phyloP scores from a whole-genome alignment of 2,113 vertebrate species.

The Ammospiza nelsoni region DNA sequence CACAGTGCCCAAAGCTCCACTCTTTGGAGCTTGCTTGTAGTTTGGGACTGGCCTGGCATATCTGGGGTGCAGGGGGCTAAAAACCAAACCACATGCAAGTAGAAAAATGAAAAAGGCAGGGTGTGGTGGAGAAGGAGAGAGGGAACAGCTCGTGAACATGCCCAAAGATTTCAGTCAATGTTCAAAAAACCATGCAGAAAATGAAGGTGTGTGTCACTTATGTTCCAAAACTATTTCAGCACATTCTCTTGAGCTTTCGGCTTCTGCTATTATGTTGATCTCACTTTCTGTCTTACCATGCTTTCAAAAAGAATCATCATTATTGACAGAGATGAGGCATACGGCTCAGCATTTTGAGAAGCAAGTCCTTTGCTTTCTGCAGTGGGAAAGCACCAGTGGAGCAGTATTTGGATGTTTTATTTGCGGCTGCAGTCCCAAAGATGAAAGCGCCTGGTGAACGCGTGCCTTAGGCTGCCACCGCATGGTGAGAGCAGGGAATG shows the following conservation, averaged over 20 bases:
- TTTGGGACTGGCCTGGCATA: not conserved
- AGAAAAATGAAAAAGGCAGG: not conserved
- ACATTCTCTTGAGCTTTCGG: not conserved
- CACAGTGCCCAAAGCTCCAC: not conserved
- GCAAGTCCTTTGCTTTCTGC: conserved; percentile 2
- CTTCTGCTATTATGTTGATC: not conserved
- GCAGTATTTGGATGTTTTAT: not conserved
- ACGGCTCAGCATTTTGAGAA: conserved; percentile 21
- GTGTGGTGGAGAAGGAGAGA: not conserved
- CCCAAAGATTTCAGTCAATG: not conserved
- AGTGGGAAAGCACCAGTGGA: not conserved
- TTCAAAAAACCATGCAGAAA: not conserved
- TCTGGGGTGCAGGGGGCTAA: not conserved
- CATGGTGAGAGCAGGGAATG: conserved; percentile 60
- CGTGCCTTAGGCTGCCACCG: conserved; percentile 79
- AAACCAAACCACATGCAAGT: not conserved
- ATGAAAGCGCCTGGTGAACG: not conserved
- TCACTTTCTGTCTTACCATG: not conserved
- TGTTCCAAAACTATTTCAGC: not conserved
- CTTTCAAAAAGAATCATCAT: not conserved
- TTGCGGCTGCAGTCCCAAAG: not conserved
- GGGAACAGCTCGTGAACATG: not conserved
- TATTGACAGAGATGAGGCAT: not conserved
- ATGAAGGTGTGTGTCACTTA: not conserved
- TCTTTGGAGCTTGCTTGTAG: not conserved